Evolutionary conservation across 2,113 vertebrate species (phyloP), one percentile per base, ranked within the genome.

Genomic region (Alligator mississippiensis): DNA sequence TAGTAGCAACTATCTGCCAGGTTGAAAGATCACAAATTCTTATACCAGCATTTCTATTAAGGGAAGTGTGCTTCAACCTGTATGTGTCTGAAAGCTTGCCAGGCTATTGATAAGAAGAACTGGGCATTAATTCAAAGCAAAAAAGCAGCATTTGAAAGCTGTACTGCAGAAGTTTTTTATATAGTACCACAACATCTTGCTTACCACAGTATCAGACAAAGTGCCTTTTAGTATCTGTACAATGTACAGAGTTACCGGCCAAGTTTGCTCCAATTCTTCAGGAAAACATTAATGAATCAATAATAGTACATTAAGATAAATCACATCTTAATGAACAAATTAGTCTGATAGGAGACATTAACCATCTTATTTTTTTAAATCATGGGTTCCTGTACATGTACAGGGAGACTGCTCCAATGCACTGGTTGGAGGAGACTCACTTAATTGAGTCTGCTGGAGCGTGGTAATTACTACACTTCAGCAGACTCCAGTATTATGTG

Each of bases 21-120:
- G 94, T 72, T 93, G 96, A 97, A 95, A 97, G 97, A 95, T 93
- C 96, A 95, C 92, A 95, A 85, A 96, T 96, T 92, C 96, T 96
- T 91, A 92, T 87, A 94, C 80, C 91, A 87, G 91, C 92, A 93
- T 96, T 97, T 97, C 96, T 84, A 47, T 96, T 95, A 84, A 2
- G 77, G 88, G 94, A 92, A 63, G 85, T 0, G 4, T 9, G 82
- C 5, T 47, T 95, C 96, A 86, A 58, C 89, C 90, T 72, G 54
- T 59, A n/a, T 92, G 85, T 79, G 30, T 93, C 77, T 82, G 64
- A 95, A 91, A 92, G 89, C 83, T 88, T 95, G 85, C 90, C 93
- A 95, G 80, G 85, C 86, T 95, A 93, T 95, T 91, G 94, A 90
- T 96, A 93, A 95, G 94, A 95, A 90, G 82, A 91, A 63, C 77